These are phyloP conservation scores for Halictus ligatus DNA, from an alignment of 2,888 invertebrate species.

Conservation along the genomic window DNA sequence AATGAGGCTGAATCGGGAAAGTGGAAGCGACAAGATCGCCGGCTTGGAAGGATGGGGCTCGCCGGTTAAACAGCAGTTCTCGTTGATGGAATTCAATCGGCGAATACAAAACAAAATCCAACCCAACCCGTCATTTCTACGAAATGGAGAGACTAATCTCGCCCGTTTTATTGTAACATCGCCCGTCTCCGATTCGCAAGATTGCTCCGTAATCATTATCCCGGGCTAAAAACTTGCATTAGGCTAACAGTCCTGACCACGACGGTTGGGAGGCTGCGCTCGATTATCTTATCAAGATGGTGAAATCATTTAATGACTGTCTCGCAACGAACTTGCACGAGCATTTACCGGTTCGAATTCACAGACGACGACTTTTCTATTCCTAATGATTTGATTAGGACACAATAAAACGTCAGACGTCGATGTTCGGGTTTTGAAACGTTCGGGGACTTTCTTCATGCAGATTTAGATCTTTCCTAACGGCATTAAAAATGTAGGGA, in stretches of 20 bases:
- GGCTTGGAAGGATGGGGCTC: not conserved
- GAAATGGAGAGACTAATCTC: not conserved
- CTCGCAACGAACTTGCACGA: constrained; percentile 28
- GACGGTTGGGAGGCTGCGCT: not conserved
- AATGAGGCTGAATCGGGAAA: constrained; percentile 52
- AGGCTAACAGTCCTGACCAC: constrained; percentile 16
- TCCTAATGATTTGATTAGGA: constrained; percentile 16
- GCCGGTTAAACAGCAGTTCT: constrained; percentile 7
- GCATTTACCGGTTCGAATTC: constrained; percentile 23
- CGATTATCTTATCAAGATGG: constrained; percentile 55
- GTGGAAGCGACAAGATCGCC: constrained; percentile 22
- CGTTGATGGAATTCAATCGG: constrained; percentile 1
- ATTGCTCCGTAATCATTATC: constrained; percentile 19
- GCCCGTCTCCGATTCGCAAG: not conserved
- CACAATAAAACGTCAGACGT: not conserved
- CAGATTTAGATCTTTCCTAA: not conserved
- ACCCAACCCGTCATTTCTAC: not conserved
- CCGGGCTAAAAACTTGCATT: constrained; percentile 22
- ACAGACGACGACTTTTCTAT: constrained; percentile 19
- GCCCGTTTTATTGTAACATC: not conserved
- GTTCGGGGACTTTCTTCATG: not conserved
- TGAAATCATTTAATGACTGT: constrained; percentile 50
- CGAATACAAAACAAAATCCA: not conserved
- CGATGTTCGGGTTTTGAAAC: not conserved
- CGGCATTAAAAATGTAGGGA: not conserved